A percentile compares a stretch with the other conserved stretches of the same genome.
phyloP scores from a whole-genome alignment of 2,797 vertebrate species.

The Danio albolineatus region DNA sequence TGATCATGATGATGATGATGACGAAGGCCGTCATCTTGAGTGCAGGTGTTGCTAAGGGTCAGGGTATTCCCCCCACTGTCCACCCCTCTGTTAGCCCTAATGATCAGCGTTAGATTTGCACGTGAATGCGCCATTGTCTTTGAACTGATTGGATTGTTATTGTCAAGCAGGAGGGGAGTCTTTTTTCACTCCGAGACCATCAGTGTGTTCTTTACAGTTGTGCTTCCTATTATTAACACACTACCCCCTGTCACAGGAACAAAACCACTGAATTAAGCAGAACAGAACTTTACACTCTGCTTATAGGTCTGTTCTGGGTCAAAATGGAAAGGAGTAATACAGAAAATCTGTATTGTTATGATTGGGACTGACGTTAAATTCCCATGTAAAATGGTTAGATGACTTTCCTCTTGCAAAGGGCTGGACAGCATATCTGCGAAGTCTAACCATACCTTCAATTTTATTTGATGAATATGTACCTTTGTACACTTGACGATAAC shows the following conservation, averaged over 20 bases:
- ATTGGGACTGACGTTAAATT: not conserved
- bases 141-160: constrained; percentile 85
- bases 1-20: constrained; percentile 71
- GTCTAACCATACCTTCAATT: constrained; percentile 13
- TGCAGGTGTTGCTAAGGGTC: constrained; percentile 47
- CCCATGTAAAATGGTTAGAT: not conserved
- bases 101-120: constrained; percentile 82
- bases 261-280: constrained; percentile 18
- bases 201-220: constrained; percentile 67
- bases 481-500: constrained; percentile 27
- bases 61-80: constrained; percentile 34
- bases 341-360: not conserved
- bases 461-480: constrained; percentile 25
- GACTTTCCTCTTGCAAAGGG: constrained; percentile 16
- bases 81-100: constrained; percentile 54
- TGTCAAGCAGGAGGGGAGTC: constrained; percentile 79
- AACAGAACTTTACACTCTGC: constrained; percentile 6
- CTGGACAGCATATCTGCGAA: not conserved
- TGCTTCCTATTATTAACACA: constrained; percentile 61
- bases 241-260: constrained; percentile 40
- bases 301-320: not conserved
- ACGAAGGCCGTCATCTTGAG: constrained; percentile 59
- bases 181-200: constrained; percentile 59
- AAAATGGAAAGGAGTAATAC: not conserved
- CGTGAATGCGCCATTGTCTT: constrained; percentile 82